A percentile compares a stretch with the other conserved stretches of the same genome.
These are phyloP conservation scores for Chironomus riparius DNA, from an alignment of 2,888 invertebrate genomes.

Conservation along the genomic window DNA sequence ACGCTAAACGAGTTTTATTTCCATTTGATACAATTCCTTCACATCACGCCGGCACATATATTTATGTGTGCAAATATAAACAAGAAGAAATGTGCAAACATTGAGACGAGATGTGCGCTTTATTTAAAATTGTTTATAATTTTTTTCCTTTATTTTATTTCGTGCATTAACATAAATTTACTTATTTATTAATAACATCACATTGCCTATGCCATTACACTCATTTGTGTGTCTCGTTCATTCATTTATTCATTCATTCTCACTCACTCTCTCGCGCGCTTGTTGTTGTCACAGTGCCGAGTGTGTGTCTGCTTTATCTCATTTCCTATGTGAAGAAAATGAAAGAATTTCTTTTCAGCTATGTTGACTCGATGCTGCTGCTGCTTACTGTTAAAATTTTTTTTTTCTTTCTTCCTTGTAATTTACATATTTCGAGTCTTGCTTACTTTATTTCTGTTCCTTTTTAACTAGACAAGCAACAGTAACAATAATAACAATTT, in stretches of 20 bases:
- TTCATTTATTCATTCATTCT: background rate
- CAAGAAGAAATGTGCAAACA: background rate
- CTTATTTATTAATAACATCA: conserved; percentile 18
- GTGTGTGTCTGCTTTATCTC: conserved; percentile 26
- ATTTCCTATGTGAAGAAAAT: conserved; percentile 5
- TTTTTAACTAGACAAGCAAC: background rate
- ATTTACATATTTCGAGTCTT: conserved; percentile 17
- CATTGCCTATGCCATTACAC: background rate
- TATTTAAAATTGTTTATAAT: background rate
- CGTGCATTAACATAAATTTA: conserved; percentile 25
- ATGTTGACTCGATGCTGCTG: background rate
- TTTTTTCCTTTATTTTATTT: background rate
- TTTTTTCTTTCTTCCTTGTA: conserved; percentile 1
- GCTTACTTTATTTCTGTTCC: no score
- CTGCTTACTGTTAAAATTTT: background rate
- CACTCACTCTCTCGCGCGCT: no score
- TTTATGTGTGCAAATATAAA: background rate
- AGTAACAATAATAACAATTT: background rate
- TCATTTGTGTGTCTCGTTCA: background rate
- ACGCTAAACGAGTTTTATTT: conserved; percentile 11
- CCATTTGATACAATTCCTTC: background rate
- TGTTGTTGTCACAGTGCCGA: conserved; percentile 2
- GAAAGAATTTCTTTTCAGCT: no score
- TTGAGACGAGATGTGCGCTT: background rate
- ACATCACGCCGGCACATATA: conserved; percentile 2